These are phyloP conservation scores for Saccopteryx bilineata DNA, from an alignment of 2,113 vertebrate genomes.

Conservation along the genomic window DNA sequence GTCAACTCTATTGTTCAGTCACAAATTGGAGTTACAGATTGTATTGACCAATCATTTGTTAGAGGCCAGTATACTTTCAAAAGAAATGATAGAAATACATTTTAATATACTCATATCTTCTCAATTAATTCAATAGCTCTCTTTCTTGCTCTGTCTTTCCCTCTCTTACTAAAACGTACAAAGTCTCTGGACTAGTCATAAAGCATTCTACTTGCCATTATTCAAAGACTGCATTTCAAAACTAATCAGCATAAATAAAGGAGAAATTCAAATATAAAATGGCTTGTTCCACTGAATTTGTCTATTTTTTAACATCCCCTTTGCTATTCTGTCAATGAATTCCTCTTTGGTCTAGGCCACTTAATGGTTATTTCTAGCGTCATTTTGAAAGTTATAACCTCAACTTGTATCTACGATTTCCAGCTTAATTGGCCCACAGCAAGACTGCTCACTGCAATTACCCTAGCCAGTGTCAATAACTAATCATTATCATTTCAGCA, in stretches of 20 bases:
- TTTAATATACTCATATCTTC: not conserved
- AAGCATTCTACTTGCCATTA: not conserved
- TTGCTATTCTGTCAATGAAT: not conserved
- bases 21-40: not conserved
- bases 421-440: not conserved
- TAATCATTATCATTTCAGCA: constrained; percentile 57
- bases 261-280: constrained; percentile 48
- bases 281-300: not conserved
- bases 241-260: not conserved
- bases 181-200: not conserved
- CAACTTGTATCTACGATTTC: not conserved
- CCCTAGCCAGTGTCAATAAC: not conserved
- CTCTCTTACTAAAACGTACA: not conserved
- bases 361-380: not conserved
- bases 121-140: not conserved
- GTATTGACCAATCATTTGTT: not conserved
- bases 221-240: not conserved
- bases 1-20: not conserved
- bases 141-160: not conserved
- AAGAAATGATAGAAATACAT: not conserved
- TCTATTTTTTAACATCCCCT: not conserved
- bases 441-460: not conserved
- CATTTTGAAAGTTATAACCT: constrained; percentile 3
- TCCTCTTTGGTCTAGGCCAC: constrained; percentile 27
- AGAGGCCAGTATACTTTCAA: not conserved